Conservation (phyloP, 2,888 invertebrate genomes). For the Drosophila percnosoma region DNA sequence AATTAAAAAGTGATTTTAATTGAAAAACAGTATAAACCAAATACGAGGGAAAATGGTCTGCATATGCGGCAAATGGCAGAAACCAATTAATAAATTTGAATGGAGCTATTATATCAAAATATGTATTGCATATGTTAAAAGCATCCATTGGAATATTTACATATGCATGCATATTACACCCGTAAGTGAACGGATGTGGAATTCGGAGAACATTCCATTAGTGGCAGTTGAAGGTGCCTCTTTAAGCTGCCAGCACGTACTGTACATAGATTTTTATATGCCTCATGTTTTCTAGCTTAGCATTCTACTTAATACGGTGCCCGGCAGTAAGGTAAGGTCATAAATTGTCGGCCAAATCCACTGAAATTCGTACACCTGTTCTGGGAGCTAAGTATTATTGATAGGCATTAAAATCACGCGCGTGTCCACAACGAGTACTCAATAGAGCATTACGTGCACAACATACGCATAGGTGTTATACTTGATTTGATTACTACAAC, state of each 20-base stretch:
- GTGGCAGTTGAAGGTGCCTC: constrained; percentile 17
- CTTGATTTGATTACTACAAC: constrained; percentile 41
- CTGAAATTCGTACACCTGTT: constrained; percentile 71
- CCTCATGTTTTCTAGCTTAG: constrained; percentile 28
- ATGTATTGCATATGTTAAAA: background rate
- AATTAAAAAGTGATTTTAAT: constrained; percentile 40
- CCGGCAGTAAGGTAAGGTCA: constrained; percentile 15
- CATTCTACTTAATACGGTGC: constrained; percentile 25
- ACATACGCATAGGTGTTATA: constrained; percentile 49
- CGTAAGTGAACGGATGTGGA: constrained; percentile 14
- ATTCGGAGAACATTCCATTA: constrained; percentile 7
- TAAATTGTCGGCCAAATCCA: constrained; percentile 68
- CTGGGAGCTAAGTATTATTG: constrained; percentile 67
- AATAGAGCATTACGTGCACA: constrained; percentile 58
- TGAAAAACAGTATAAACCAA: constrained; percentile 24
- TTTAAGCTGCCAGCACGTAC: constrained; percentile 58
- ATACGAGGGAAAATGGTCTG: background rate
- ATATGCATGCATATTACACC: background rate
- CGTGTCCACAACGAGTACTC: constrained; percentile 70
- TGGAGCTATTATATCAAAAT: constrained; percentile 17
- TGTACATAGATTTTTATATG: constrained; percentile 68
- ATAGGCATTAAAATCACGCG: constrained; percentile 72
- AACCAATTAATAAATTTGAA: constrained; percentile 49
- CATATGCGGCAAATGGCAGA: constrained; percentile 30
- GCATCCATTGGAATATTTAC: background rate